phyloP scores from a whole-genome alignment of 1,140 invertebrate species.

The Rhizoglyphus robini region DNA sequence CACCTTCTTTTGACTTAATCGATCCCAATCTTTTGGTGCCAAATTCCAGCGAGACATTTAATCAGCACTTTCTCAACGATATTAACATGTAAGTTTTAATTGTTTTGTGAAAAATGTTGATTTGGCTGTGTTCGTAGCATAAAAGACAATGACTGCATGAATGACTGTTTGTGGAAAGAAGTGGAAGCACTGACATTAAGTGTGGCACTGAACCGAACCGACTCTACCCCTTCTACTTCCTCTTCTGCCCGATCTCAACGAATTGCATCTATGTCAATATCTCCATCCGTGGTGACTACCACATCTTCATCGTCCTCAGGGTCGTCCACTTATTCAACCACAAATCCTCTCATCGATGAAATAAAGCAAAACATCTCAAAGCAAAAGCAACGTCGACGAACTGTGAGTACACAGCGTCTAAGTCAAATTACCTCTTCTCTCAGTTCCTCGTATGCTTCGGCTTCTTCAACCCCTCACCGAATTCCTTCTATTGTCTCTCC shows the following conservation, averaged over 20 bases:
- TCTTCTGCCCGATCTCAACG: neutral
- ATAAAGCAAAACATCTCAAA: neutral
- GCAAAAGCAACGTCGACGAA: neutral
- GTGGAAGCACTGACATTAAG: constrained; percentile 1
- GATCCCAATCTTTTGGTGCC: neutral
- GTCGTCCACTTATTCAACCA: neutral
- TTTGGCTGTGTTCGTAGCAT: neutral
- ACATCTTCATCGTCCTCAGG: neutral
- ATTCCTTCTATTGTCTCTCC: neutral
- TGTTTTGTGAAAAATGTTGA: neutral
- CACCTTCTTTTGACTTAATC: neutral
- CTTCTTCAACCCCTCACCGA: neutral
- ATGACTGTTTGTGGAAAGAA: constrained; percentile 7
- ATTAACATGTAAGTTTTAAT: constrained; percentile 3
- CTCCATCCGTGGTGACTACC: neutral
- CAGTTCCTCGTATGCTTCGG: neutral
- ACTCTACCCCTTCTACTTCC: neutral
- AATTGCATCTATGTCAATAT: neutral
- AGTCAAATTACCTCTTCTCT: constrained; percentile 7
- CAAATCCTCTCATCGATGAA: neutral
- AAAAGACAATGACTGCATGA: constrained; percentile 6
- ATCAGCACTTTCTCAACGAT: neutral
- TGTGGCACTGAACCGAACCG: neutral
- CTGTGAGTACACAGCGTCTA: neutral
- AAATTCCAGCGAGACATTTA: neutral